Percentiles rank a stretch among this genome's conserved stretches.
phyloP scores from a whole-genome alignment of 2,888 invertebrate genomes.

The Lagria hirta region DNA sequence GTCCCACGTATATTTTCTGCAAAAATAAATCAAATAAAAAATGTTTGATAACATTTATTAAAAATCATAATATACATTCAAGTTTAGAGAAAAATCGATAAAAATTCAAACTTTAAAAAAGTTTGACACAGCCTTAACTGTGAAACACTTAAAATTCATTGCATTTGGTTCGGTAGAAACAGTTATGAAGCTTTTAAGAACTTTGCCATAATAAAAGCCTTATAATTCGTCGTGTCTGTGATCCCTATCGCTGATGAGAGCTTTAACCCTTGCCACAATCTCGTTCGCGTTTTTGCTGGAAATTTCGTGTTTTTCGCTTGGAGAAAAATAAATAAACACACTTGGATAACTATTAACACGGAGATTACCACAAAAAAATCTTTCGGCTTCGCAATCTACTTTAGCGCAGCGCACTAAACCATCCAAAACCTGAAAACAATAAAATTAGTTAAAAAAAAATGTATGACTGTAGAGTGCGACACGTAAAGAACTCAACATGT shows the following conservation, averaged over 20 bases:
- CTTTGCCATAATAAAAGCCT: conserved; percentile 1
- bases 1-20: too few relatives aligned
- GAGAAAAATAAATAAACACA: conserved; percentile 56
- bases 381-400: conserved; percentile 65
- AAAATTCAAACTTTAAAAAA: background rate
- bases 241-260: conserved; percentile 27
- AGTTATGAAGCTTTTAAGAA: background rate
- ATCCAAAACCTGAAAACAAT: conserved; percentile 53
- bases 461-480: background rate
- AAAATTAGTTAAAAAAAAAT: conserved; percentile 10
- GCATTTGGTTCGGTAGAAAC: background rate
- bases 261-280: conserved; percentile 34
- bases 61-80: background rate
- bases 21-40: background rate
- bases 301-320: conserved; percentile 42
- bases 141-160: background rate
- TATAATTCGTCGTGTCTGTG: conserved; percentile 39
- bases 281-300: conserved; percentile 31
- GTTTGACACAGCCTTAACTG: background rate
- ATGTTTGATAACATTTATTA: background rate
- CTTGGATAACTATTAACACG: conserved; percentile 63
- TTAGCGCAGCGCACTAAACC: conserved; percentile 62
- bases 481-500: background rate
- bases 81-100: background rate
- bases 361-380: conserved; percentile 57